Evolutionary conservation across 2,888 invertebrate genomes (phyloP).

Genomic region (Bursaphelenchus okinawaensis): DNA sequence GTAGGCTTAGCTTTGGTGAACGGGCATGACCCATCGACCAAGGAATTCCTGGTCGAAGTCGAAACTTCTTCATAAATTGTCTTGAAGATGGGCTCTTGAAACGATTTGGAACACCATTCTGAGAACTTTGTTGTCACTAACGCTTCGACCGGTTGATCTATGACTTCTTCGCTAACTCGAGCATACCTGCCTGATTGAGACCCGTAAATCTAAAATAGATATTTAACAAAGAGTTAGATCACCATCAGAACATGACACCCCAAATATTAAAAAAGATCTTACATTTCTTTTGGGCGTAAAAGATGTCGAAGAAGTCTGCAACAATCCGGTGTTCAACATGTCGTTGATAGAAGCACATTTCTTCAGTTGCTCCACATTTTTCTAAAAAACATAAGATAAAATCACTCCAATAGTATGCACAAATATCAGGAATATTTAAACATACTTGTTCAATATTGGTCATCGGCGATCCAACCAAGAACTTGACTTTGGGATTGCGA

Average conservation of each 20-base stretch:
- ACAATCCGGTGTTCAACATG: conserved; percentile 14
- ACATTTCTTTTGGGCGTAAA: conserved; percentile 38
- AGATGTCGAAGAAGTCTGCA: conserved; percentile 21
- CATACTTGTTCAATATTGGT: not conserved
- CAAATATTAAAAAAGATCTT: no score
- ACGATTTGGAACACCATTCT: conserved; percentile 53
- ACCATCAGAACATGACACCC: conserved; percentile 5
- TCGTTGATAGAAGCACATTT: conserved; percentile 21
- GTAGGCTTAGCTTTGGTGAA: conserved; percentile 38
- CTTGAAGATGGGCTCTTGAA: conserved; percentile 37
- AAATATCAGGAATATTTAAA: no score
- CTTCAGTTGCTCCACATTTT: conserved; percentile 12
- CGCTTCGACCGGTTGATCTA: conserved; percentile 19
- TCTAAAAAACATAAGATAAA: conserved; percentile 4
- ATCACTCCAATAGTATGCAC: not conserved
- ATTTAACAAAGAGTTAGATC: not conserved
- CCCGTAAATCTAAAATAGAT: conserved; percentile 25
- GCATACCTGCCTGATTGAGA: conserved; percentile 29
- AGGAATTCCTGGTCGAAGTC: conserved; percentile 16
- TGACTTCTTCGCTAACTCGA: conserved; percentile 9
- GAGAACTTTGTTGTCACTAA: conserved; percentile 48
- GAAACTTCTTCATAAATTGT: conserved; percentile 32
- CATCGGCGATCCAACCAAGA: conserved; percentile 23
- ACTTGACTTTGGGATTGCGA: conserved; percentile 5
- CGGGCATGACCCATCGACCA: conserved; percentile 28